Conservation (phyloP, 1,140 invertebrate species). For the Ctenoplectra terminalis region DNA sequence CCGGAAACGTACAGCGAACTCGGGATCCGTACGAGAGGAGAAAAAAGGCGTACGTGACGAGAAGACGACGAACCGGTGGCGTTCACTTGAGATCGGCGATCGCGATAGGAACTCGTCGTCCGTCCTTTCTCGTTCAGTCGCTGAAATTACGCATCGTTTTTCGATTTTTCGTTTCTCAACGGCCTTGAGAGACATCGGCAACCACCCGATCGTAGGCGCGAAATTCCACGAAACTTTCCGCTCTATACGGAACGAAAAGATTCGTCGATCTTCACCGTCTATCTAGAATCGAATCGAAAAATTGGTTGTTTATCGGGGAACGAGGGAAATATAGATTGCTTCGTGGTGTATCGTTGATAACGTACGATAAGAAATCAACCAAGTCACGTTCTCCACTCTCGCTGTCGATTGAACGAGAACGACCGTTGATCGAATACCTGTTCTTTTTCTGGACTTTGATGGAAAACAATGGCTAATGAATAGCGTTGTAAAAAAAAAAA, state of each 20-base stretch:
- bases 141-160: no score
- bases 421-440: neutral
- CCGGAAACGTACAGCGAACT: no score
- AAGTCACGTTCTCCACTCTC: neutral
- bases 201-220: no score
- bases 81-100: no score
- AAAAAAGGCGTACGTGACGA: neutral
- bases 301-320: constrained; percentile 35
- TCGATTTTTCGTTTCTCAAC: no score
- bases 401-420: neutral
- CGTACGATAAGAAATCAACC: constrained; percentile 30
- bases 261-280: neutral
- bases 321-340: constrained; percentile 40
- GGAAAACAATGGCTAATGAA: no score
- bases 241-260: neutral
- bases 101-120: no score
- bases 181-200: neutral
- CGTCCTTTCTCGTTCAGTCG: no score
- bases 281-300: constrained; percentile 43
- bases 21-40: no score
- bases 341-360: constrained; percentile 37
- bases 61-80: no score
- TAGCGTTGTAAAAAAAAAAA: no score
- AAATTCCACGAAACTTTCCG: constrained; percentile 7
- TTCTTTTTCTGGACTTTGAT: no score